These are phyloP conservation scores for Hermaeophaga mercurialis DNA, from an alignment of 2,888 invertebrate species.

Conservation along the genomic window DNA sequence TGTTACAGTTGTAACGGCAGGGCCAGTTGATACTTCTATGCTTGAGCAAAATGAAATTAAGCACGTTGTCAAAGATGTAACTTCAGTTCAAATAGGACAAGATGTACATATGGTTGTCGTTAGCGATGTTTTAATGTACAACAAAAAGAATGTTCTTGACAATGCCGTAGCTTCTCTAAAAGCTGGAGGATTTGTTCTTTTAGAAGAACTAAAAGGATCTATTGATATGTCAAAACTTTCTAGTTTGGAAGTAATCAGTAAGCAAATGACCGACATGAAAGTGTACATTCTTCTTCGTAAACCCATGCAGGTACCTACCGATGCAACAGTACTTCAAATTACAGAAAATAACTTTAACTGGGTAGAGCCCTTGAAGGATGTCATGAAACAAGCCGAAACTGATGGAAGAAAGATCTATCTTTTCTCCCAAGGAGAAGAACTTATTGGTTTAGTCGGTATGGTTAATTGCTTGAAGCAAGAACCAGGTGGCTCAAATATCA, in stretches of 20 bases:
- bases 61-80: constrained; percentile 67
- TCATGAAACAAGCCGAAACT: constrained; percentile 69
- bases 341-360: constrained; percentile 76
- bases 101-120: constrained; percentile 73
- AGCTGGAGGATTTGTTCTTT: constrained; percentile 71
- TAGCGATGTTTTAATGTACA: constrained; percentile 67
- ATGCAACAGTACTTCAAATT: constrained; percentile 65
- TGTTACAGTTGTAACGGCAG: constrained; percentile 57
- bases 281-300: constrained; percentile 72
- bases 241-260: constrained; percentile 64
- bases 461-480: constrained; percentile 90
- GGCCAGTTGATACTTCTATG: constrained; percentile 61
- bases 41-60: constrained; percentile 69
- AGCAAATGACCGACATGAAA: constrained; percentile 68
- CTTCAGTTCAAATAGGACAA: constrained; percentile 64
- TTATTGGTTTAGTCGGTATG: constrained; percentile 84
- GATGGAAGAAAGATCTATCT: constrained; percentile 69
- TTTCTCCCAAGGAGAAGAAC: constrained; percentile 70
- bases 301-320: constrained; percentile 52
- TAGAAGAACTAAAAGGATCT: constrained; percentile 70
- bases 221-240: constrained; percentile 53
- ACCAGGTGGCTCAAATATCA: constrained; percentile 78
- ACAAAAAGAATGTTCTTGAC: constrained; percentile 60
- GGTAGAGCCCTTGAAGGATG: constrained; percentile 80
- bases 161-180: constrained; percentile 68